Conservation (phyloP, 2,113 vertebrate species). For the Lepus timidus region DNA sequence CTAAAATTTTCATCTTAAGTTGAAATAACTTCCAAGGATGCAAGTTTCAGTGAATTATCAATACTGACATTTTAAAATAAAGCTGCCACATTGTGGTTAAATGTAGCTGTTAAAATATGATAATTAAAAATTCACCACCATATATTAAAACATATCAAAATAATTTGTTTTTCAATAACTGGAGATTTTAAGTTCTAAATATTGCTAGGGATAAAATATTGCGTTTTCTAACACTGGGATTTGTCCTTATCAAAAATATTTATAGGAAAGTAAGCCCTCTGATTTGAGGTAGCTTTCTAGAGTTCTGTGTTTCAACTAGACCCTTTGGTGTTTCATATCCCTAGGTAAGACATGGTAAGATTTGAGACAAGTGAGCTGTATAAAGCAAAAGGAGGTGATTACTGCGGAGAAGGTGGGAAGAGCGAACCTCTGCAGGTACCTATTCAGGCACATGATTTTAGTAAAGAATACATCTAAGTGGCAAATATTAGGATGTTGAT, state of each 20-base stretch:
- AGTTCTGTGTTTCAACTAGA: neutral
- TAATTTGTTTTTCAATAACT: neutral
- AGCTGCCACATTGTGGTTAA: slow-evolving; percentile 10
- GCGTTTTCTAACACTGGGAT: neutral
- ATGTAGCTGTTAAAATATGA: neutral
- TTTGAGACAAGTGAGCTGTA: neutral
- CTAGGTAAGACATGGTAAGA: neutral
- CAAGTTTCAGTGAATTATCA: slow-evolving; percentile 7
- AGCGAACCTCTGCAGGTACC: neutral
- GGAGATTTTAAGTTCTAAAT: slow-evolving; percentile 35
- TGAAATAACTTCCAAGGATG: slow-evolving; percentile 27
- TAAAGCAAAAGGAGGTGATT: neutral
- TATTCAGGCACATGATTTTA: neutral
- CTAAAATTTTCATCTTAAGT: slow-evolving; percentile 35
- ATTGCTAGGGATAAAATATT: neutral
- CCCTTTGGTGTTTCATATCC: neutral
- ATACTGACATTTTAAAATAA: slow-evolving; percentile 48
- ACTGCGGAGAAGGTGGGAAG: neutral
- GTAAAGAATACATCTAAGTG: neutral
- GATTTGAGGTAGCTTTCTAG: neutral
- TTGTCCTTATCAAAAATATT: neutral
- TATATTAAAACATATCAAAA: neutral
- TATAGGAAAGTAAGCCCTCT: neutral
- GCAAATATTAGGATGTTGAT: neutral
- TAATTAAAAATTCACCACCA: slow-evolving; percentile 12